Evolutionary conservation across 1,140 invertebrate genomes (phyloP).

Genomic region (Phthorimaea operculella): DNA sequence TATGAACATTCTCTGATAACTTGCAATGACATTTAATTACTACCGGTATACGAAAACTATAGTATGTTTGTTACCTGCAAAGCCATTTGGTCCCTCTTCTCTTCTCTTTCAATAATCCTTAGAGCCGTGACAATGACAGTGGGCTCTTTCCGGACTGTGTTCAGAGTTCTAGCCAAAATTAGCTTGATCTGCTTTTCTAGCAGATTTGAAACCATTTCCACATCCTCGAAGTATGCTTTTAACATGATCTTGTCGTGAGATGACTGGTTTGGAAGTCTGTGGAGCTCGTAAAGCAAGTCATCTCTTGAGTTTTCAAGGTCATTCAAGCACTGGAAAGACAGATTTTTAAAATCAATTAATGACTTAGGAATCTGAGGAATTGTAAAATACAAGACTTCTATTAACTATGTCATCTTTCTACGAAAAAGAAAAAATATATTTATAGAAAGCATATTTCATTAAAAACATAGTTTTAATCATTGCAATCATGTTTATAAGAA

Average conservation of each 20-base stretch:
- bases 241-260: constrained; percentile 90
- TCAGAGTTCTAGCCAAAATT: constrained; percentile 89
- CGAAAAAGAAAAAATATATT: no score
- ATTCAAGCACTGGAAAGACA: constrained; percentile 76
- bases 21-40: no score
- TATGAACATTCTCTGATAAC: no score
- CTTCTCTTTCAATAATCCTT: constrained; percentile 96
- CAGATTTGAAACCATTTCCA: constrained; percentile 89
- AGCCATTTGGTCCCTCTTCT: constrained; percentile 88
- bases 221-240: constrained; percentile 96
- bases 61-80: constrained; percentile 66
- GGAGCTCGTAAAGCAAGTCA: constrained; percentile 94
- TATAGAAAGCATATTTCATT: no score
- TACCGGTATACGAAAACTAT: no score
- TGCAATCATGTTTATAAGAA: no score
- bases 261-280: constrained; percentile 92
- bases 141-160: constrained; percentile 94
- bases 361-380: no score
- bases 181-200: constrained; percentile 92
- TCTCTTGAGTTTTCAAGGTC: constrained; percentile 97
- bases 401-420: no score
- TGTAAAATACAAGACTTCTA: no score
- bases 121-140: constrained; percentile 96
- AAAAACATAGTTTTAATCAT: no score
- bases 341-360: no score